phyloP scores from a whole-genome alignment of 2,888 invertebrate genomes.

The Campaea margaritaria region DNA sequence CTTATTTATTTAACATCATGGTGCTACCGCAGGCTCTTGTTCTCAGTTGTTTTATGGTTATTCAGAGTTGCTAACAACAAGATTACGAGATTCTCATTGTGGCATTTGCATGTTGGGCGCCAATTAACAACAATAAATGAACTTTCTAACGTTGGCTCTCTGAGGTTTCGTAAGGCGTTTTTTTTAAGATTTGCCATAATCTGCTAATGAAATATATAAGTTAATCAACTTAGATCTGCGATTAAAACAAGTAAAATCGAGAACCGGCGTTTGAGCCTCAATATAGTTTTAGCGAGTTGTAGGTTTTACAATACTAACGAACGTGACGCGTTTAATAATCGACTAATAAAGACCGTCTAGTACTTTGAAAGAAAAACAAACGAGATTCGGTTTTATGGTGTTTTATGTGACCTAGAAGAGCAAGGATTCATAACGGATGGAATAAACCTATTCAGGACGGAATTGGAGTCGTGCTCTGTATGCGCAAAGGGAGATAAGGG shows the following conservation, averaged over 20 bases:
- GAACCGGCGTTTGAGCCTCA: not conserved
- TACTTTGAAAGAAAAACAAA: conserved; percentile 10
- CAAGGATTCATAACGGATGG: conserved; percentile 50
- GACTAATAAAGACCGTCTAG: conserved; percentile 17
- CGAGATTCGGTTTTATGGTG: conserved; percentile 17
- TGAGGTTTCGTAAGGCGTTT: conserved; percentile 13
- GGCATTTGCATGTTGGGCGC: conserved; percentile 29
- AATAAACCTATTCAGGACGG: conserved; percentile 60
- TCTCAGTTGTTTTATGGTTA: conserved; percentile 9
- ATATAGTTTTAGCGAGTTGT: conserved; percentile 12
- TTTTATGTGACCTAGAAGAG: conserved; percentile 45
- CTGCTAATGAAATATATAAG: not conserved
- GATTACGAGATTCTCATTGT: conserved; percentile 19
- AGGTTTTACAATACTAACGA: conserved; percentile 17
- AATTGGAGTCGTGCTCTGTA: conserved; percentile 66
- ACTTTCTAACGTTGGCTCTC: conserved; percentile 25
- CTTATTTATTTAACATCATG: conserved; percentile 50
- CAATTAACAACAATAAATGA: conserved; percentile 29
- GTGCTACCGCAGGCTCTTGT: conserved; percentile 34
- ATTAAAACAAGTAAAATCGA: not conserved
- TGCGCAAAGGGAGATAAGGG: conserved; percentile 63
- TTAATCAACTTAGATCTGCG: not conserved
- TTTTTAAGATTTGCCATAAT: conserved; percentile 1
- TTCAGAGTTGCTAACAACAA: conserved; percentile 2
- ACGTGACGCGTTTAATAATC: conserved; percentile 19